Conservation (phyloP, 2,113 vertebrate genomes). For the Festucalex cinctus region DNA sequence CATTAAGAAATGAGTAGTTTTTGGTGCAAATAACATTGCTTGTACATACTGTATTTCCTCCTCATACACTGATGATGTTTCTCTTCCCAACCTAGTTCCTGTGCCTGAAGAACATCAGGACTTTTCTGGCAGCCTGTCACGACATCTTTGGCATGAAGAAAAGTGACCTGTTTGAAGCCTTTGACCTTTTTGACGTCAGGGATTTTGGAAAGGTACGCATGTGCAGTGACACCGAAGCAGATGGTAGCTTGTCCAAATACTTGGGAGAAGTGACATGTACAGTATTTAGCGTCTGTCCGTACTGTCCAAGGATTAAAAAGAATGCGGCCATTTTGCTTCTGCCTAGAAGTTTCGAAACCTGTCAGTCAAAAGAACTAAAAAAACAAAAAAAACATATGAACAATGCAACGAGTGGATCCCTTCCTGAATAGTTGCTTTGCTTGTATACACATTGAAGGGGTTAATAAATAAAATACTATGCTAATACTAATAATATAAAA, state of each 20-base stretch:
- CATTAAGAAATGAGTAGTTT: not conserved
- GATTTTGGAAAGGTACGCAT: conserved; percentile 90
- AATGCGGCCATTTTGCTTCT: too few species aligned
- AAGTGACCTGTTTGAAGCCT: conserved; percentile 95
- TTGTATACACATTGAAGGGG: not conserved
- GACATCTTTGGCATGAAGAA: conserved; percentile 94
- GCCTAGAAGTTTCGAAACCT: too few species aligned
- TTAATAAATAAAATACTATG: not conserved
- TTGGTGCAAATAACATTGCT: not conserved
- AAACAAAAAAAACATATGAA: not conserved
- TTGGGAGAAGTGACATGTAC: not conserved
- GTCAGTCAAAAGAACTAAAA: too few species aligned
- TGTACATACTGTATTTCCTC: not conserved
- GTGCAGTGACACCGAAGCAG: not conserved
- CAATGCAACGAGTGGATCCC: not conserved
- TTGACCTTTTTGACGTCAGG: conserved; percentile 95
- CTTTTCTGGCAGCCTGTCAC: conserved; percentile 85
- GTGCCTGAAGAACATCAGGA: conserved; percentile 97
- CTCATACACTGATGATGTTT: conserved; percentile 13
- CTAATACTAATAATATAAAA: too few species aligned
- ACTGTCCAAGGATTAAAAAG: too few species aligned
- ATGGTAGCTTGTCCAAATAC: conserved; percentile 4
- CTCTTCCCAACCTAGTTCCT: conserved; percentile 79
- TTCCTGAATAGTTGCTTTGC: not conserved
- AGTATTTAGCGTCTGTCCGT: not conserved